Conservation (phyloP, 2,888 invertebrate species). For the Parnassius smintheus region DNA sequence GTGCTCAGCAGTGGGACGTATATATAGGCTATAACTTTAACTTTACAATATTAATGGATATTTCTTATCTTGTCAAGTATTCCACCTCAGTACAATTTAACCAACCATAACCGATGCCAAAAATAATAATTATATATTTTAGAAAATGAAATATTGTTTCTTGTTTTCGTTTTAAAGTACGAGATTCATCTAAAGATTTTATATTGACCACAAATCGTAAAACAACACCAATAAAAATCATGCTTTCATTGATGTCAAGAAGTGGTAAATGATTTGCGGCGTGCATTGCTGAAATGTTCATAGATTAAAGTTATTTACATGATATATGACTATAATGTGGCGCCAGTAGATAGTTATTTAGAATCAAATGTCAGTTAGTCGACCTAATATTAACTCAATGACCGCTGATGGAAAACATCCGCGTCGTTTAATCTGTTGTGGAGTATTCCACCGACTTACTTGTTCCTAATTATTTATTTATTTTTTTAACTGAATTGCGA, state of each 20-base stretch:
- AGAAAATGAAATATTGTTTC: conserved; percentile 12
- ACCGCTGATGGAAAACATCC: conserved; percentile 17
- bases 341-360: conserved; percentile 29
- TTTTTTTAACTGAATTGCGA: too few relatives aligned
- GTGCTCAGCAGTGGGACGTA: too few relatives aligned
- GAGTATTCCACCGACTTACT: conserved; percentile 14
- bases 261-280: conserved; percentile 35
- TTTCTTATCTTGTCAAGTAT: too few relatives aligned
- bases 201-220: conserved; percentile 24
- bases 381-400: conserved; percentile 26
- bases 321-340: conserved; percentile 26
- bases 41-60: too few relatives aligned
- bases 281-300: conserved; percentile 12
- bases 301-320: conserved; percentile 29
- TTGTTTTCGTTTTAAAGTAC: conserved; percentile 2
- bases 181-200: conserved; percentile 5
- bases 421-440: not conserved
- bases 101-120: too few relatives aligned
- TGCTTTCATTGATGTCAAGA: conserved; percentile 37
- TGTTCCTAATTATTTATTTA: not conserved
- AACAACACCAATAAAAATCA: conserved; percentile 32
- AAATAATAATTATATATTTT: conserved; percentile 8
- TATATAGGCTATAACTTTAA: too few relatives aligned
- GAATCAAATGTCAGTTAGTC: conserved; percentile 17
- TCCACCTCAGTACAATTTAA: too few relatives aligned